Percentiles rank a stretch among this genome's conserved stretches.
Conservation (phyloP, 2,113 vertebrate species). For the Piaya cayana region DNA sequence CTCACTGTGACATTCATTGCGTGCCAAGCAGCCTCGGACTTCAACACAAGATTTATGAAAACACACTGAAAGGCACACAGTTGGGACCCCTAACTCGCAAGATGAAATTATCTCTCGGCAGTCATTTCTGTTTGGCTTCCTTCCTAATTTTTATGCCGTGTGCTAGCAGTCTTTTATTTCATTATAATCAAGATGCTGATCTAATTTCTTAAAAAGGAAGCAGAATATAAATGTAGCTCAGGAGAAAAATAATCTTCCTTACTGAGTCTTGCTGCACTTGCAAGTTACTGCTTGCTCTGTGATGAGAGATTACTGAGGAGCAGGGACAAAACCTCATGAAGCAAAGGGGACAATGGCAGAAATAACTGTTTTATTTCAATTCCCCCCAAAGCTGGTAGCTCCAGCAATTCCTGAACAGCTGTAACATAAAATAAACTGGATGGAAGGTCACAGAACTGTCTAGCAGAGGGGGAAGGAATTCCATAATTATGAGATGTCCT, state of each 20-base stretch:
- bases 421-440: background rate
- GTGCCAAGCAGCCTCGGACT: background rate
- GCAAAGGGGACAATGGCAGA: background rate
- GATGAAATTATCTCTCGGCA: background rate
- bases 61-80: background rate
- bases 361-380: background rate
- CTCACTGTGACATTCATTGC: background rate
- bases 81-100: background rate
- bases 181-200: background rate
- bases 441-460: background rate
- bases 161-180: background rate
- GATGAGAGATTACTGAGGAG: fast-evolving
- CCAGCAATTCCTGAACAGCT: background rate
- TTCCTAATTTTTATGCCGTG: background rate
- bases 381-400: background rate
- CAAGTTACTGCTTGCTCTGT: background rate
- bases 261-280: background rate
- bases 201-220: background rate
- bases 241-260: background rate
- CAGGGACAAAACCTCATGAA: background rate
- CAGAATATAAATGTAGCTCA: background rate
- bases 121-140: background rate
- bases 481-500: fast-evolving
- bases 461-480: background rate
- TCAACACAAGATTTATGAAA: background rate